Conservation (phyloP, 64 coral and sea anemone species). For the Platygyra sinensis region DNA sequence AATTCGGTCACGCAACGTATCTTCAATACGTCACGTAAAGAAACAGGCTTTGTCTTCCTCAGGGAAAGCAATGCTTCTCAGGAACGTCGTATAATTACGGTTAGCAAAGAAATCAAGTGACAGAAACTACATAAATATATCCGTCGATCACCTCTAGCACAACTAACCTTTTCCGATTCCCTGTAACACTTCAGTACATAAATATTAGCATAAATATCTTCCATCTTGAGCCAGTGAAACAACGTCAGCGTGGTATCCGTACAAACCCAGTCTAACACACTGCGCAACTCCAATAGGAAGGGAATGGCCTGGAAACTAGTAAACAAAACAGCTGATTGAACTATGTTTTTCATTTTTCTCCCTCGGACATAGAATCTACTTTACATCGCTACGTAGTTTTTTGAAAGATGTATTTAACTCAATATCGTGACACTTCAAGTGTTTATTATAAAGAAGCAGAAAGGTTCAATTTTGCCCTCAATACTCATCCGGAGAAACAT, state of each 20-base stretch:
- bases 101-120: no score
- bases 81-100: no score
- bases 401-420: no score
- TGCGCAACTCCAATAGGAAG: conserved; percentile 92
- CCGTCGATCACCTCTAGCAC: background rate
- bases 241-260: conserved; percentile 96
- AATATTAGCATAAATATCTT: conserved; percentile 99
- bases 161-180: conserved; percentile 89
- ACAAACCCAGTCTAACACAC: conserved; percentile 97
- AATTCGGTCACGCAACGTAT: no score
- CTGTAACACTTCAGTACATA: conserved; percentile 96
- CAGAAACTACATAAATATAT: background rate
- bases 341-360: no score
- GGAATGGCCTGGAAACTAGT: conserved; percentile 96
- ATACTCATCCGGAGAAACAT: background rate
- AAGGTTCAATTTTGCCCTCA: no score
- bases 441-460: no score
- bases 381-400: no score
- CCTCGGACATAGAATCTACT: no score
- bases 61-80: no score
- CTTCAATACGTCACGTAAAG: no score
- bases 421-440: background rate
- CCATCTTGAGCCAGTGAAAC: conserved; percentile 99
- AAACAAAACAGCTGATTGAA: background rate
- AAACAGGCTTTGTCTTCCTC: no score